A percentile compares a stretch with the other conserved stretches of the same genome.
Evolutionary conservation across 1,140 invertebrate species (phyloP).

Genomic region (Lepidurus couesii): DNA sequence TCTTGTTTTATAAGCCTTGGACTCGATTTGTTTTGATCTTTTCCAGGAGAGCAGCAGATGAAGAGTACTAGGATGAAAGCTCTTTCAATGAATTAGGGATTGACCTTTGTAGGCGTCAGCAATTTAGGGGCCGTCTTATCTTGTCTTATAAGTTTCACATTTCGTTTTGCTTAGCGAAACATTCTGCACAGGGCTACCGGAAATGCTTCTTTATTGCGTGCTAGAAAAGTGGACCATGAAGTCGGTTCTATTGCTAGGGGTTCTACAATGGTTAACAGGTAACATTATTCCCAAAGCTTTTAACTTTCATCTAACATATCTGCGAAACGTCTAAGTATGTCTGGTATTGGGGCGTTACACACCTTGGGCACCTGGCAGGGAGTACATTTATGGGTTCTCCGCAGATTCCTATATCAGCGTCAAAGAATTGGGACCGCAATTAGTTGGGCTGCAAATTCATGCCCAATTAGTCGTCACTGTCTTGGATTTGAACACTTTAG

Average conservation of each 20-base stretch:
- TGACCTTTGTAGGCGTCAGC: conserved; percentile 20
- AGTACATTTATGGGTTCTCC: conserved; percentile 33
- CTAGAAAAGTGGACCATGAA: not conserved
- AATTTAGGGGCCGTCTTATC: conserved; percentile 1
- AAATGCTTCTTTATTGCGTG: conserved; percentile 1
- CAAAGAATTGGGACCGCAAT: conserved; percentile 29
- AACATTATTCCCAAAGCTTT: not conserved
- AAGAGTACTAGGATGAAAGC: no score
- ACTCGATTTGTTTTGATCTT: no score
- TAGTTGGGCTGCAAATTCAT: conserved; percentile 29
- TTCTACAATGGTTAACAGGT: not conserved
- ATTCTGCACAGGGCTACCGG: not conserved
- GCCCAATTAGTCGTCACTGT: conserved; percentile 28
- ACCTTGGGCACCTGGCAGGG: conserved; percentile 32
- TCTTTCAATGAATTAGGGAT: not conserved
- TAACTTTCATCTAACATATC: not conserved
- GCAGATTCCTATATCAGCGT: conserved; percentile 30
- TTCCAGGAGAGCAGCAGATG: no score
- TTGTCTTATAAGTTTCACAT: not conserved
- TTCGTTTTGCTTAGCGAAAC: not conserved
- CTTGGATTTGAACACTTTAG: conserved; percentile 27
- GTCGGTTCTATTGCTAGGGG: not conserved
- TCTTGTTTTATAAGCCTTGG: no score
- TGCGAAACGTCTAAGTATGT: not conserved
- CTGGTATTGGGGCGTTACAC: not conserved